Evolutionary conservation across 2,113 vertebrate species (phyloP).

Genomic region (Brienomyrus longianalis): DNA sequence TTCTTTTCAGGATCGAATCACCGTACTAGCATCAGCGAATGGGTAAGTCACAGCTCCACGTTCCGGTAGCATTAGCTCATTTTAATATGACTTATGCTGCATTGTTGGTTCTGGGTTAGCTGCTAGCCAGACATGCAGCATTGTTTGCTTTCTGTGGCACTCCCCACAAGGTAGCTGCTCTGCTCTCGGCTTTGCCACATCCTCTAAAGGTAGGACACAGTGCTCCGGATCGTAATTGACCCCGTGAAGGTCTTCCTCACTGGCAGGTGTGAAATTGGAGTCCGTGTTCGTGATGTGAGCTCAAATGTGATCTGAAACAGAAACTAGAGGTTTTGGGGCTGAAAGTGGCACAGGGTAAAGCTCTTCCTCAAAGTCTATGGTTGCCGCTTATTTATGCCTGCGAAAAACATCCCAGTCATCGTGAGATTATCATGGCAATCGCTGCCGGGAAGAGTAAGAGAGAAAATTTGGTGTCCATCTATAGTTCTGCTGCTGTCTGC

Average conservation of each 20-base stretch:
- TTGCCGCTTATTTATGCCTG: not conserved
- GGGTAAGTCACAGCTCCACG: not conserved
- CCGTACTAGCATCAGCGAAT: slow-evolving; percentile 2
- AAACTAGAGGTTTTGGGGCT: not conserved
- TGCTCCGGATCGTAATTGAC: not conserved
- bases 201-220: not conserved
- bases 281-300: not conserved
- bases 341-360: not conserved
- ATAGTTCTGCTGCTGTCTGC: not conserved
- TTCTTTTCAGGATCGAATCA: slow-evolving; percentile 17
- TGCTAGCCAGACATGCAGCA: not conserved
- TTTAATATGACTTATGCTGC: not conserved
- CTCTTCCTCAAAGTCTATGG: not conserved
- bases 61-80: not conserved
- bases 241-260: no score
- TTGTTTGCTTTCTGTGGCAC: not conserved
- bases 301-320: not conserved
- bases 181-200: not conserved
- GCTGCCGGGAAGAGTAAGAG: not conserved
- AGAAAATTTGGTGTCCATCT: not conserved
- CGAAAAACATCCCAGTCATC: not conserved
- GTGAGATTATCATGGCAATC: not conserved
- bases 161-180: not conserved
- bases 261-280: not conserved
- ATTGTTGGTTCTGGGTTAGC: not conserved